A percentile compares a stretch with the other conserved stretches of the same genome.
Evolutionary conservation across 1,140 invertebrate genomes (phyloP).

Genomic region (Phymastichus coffea): DNA sequence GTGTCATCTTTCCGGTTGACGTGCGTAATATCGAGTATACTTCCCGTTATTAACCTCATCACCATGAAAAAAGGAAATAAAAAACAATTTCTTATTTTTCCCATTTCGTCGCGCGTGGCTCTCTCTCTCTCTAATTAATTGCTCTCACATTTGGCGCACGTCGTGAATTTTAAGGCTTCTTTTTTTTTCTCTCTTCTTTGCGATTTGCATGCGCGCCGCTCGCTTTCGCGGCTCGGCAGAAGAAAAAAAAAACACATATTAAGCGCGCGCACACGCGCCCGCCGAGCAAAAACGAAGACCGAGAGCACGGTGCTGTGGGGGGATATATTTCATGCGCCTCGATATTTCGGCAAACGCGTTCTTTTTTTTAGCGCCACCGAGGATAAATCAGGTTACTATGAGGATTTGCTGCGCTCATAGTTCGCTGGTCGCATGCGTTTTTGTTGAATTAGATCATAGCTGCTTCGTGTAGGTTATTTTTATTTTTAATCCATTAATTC

Average conservation of each 20-base stretch:
- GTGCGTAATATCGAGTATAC: too few relatives aligned
- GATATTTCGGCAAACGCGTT: conserved; percentile 11
- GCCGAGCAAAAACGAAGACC: too few relatives aligned
- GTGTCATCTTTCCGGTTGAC: conserved; percentile 44
- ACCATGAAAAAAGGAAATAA: too few relatives aligned
- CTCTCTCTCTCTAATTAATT: conserved; percentile 17
- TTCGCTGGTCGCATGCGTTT: too few relatives aligned
- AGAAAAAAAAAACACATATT: background rate
- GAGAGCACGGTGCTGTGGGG: too few relatives aligned
- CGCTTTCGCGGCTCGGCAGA: conserved; percentile 5
- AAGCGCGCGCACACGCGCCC: too few relatives aligned
- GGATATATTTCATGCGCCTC: conserved; percentile 16
- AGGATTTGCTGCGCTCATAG: background rate
- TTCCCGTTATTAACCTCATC: conserved; percentile 24
- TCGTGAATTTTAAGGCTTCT: conserved; percentile 10
- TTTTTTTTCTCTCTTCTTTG: conserved; percentile 16
- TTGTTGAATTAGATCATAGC: conserved; percentile 13
- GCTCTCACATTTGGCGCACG: conserved; percentile 10
- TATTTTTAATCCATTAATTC: too few relatives aligned
- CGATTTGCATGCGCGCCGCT: conserved; percentile 15
- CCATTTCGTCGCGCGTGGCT: conserved; percentile 8
- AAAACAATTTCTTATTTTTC: too few relatives aligned
- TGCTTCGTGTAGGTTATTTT: too few relatives aligned
- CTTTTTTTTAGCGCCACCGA: conserved; percentile 6
- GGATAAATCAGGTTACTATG: conserved; percentile 8